These are phyloP conservation scores for Blastobasis adustella DNA, from an alignment of 2,888 invertebrate species.

Conservation along the genomic window DNA sequence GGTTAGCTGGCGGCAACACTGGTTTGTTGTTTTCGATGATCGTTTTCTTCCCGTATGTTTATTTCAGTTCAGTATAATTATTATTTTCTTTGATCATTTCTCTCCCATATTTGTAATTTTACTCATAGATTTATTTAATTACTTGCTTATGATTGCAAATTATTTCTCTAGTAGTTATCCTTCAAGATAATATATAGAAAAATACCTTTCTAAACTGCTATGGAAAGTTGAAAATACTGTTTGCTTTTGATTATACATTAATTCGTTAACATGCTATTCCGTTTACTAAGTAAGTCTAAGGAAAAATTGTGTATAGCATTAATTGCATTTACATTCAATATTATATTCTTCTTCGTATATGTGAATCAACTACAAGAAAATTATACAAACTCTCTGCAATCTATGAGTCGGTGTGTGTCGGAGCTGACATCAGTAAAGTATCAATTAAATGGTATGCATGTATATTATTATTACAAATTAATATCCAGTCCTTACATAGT, in stretches of 20 bases:
- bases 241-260: background rate
- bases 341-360: slow-evolving; percentile 37
- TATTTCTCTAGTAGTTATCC: too few species aligned
- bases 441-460: slow-evolving; percentile 42
- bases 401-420: slow-evolving; percentile 45
- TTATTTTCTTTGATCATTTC: too few species aligned
- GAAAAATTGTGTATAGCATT: slow-evolving; percentile 31
- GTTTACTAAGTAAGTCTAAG: slow-evolving; percentile 23
- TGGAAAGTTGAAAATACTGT: background rate
- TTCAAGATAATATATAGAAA: too few species aligned
- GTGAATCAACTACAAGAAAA: slow-evolving; percentile 39
- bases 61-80: too few species aligned
- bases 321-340: slow-evolving; percentile 23
- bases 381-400: slow-evolving; percentile 31
- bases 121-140: too few species aligned
- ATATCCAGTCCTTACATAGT: background rate
- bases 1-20: too few species aligned
- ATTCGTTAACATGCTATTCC: slow-evolving; percentile 20
- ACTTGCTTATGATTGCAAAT: too few species aligned
- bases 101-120: too few species aligned
- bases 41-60: too few species aligned
- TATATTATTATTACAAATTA: background rate
- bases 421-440: slow-evolving; percentile 52
- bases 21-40: too few species aligned
- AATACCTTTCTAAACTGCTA: too few species aligned